Evolutionary conservation across 2,113 vertebrate species (phyloP), one percentile per base, ranked within the genome.

Genomic region (Holacanthus passer): DNA sequence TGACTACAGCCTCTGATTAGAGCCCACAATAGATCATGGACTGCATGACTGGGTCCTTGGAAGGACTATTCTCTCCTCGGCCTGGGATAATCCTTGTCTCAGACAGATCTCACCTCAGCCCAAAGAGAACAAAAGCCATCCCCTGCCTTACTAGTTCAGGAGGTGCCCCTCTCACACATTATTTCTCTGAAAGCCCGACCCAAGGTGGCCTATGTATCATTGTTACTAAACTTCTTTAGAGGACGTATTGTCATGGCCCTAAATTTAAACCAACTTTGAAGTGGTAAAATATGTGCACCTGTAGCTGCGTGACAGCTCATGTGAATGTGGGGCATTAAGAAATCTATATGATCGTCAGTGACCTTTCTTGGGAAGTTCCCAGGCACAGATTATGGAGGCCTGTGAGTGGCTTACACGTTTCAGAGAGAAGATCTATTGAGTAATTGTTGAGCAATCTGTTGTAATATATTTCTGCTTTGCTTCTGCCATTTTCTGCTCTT

Each of bases 71-170:
- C 83, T 85, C 82, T 71, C 2, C 82, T 81, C 22, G 35, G 81
- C 66, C 81, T 72, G 81, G 83, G 90, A 88, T 89, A 90, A 87
- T 91, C 89, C 84, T 82, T 14, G 79, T 91, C 84, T 86, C 56
- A 88, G 91, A 94, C 77, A 86, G 79, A 88, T 78, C 74, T 86
- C 81, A 89, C 81, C 88, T 89, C 84, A 71, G 45, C 63, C 83
- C 65, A 62, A 53, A 70, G 69, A 86, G 87, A 88, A 93, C 87
- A 92, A 93, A 88, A 89, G 87, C 68, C 77, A 69, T 82, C 81
- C 75, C 69, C 85, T 73, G 88, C 79, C 73, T 84, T 82, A 84
- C 80, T 88, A 64, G 79, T 81, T 91, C 86, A 88, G 67, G 85
- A 89, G 85, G 79, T 82, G 77, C 79, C 86, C 66, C 86, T 56